Conservation (phyloP, 2,888 invertebrate species). For the Hydropsyche betteni region DNA sequence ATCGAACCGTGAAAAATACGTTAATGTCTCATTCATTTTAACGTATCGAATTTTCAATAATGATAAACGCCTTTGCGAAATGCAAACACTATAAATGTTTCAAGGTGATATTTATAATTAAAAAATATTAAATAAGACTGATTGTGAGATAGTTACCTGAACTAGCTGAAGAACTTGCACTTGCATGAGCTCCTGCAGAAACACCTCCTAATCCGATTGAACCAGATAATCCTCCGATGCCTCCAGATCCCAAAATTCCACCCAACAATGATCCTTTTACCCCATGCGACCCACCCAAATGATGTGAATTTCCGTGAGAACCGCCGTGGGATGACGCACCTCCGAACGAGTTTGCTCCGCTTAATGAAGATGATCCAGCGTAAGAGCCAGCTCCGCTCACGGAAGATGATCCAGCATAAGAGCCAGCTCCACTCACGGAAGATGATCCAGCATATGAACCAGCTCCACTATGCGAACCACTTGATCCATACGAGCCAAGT, state of each 20-base stretch:
- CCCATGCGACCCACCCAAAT: constrained; percentile 20
- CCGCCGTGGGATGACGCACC: neutral
- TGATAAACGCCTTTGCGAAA: neutral
- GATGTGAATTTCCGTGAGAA: neutral
- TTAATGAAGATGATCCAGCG: constrained; percentile 13
- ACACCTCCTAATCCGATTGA: constrained; percentile 38
- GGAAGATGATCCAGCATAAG: constrained; percentile 54
- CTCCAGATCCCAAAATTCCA: neutral
- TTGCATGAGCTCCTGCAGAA: constrained; percentile 38
- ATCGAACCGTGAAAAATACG: no score
- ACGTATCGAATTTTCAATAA: neutral
- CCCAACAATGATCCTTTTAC: constrained; percentile 12
- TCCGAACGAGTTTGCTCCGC: neutral
- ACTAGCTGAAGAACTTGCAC: constrained; percentile 41
- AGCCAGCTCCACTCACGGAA: constrained; percentile 40
- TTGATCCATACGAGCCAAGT: constrained; percentile 3
- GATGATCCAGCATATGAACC: constrained; percentile 53
- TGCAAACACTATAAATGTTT: no score
- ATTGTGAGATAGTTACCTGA: neutral
- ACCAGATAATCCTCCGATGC: constrained; percentile 35
- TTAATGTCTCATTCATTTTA: neutral
- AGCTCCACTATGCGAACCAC: constrained; percentile 48
- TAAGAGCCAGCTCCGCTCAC: constrained; percentile 53
- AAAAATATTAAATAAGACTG: constrained; percentile 11
- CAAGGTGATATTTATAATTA: neutral